phyloP scores from a whole-genome alignment of 2,797 vertebrate species.

The Microctenopoma stevenorrisi region DNA sequence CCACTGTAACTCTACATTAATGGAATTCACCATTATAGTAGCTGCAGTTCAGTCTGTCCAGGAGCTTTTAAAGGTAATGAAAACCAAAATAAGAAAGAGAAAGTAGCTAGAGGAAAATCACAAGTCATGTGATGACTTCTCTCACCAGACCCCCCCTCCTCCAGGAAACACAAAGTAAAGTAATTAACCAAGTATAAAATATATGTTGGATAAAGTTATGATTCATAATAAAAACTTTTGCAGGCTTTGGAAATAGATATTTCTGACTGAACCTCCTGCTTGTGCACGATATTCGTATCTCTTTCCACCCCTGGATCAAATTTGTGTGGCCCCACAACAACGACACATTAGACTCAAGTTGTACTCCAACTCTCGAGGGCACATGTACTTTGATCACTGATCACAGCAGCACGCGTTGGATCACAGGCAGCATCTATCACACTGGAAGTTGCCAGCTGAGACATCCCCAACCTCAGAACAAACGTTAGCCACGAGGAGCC shows the following conservation, averaged over 20 bases:
- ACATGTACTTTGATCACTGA: constrained; percentile 52
- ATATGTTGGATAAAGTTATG: neutral
- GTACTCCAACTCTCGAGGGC: constrained; percentile 42
- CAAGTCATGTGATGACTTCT: neutral
- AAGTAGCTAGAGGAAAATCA: neutral
- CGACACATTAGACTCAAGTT: constrained; percentile 53
- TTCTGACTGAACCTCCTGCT: neutral
- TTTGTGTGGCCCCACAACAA: constrained; percentile 53
- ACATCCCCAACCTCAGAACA: constrained; percentile 62
- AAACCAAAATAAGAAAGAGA: neutral
- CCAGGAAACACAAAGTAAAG: neutral
- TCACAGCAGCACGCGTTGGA: constrained; percentile 49
- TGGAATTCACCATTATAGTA: neutral
- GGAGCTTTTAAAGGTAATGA: neutral
- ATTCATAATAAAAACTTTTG: too few relatives aligned
- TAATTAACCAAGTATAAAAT: neutral
- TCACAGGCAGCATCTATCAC: constrained; percentile 73
- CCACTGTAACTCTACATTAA: too few relatives aligned
- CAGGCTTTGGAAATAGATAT: neutral
- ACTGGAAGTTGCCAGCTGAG: constrained; percentile 60
- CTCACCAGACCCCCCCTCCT: neutral
- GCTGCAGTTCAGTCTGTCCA: neutral
- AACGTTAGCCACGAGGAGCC: constrained; percentile 54
- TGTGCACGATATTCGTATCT: constrained; percentile 24
- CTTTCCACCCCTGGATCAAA: constrained; percentile 57